phyloP scores from a whole-genome alignment of 1,140 invertebrate genomes.

The Drosophila novamexicana region DNA sequence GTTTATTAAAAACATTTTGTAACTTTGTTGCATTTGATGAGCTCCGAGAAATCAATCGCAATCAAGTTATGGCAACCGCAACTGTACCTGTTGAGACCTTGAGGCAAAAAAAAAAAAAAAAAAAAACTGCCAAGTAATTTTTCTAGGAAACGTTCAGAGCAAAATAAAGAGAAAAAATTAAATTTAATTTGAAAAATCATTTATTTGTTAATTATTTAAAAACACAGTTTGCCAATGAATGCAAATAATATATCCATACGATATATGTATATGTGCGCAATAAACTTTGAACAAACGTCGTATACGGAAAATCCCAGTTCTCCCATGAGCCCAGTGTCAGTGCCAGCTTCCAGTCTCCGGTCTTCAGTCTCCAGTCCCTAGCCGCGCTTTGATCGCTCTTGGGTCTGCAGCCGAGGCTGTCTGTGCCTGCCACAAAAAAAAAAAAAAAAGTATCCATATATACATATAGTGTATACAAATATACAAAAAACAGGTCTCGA shows the following conservation, averaged over 20 bases:
- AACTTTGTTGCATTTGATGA: conserved; percentile 3
- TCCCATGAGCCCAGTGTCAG: conserved; percentile 29
- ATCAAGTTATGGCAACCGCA: conserved; percentile 27
- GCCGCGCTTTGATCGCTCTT: conserved; percentile 5
- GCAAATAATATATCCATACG: conserved; percentile 3
- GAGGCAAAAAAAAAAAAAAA: background rate
- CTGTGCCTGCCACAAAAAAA: conserved; percentile 40
- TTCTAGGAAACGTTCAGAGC: conserved; percentile 45
- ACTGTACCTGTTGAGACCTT: conserved; percentile 45
- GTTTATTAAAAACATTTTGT: background rate
- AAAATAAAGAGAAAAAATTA: conserved; percentile 12
- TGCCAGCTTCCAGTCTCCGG: conserved; percentile 29
- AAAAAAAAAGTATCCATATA: background rate
- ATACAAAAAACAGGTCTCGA: conserved; percentile 37
- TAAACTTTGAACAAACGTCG: conserved; percentile 21
- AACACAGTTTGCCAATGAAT: conserved; percentile 64
- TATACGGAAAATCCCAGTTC: conserved; percentile 55
- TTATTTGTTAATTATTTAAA: conserved; percentile 71
- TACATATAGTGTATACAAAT: conserved; percentile 12
- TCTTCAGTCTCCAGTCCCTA: conserved; percentile 1
- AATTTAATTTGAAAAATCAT: conserved; percentile 34
- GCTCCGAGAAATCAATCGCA: conserved; percentile 7
- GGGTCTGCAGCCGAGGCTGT: conserved; percentile 37
- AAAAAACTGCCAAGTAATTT: conserved; percentile 18
- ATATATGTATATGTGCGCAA: conserved; percentile 6